Base-by-base conservation (phyloP, 2,797 vertebrate species). In the Oreonectes daqikongensis region DNA sequence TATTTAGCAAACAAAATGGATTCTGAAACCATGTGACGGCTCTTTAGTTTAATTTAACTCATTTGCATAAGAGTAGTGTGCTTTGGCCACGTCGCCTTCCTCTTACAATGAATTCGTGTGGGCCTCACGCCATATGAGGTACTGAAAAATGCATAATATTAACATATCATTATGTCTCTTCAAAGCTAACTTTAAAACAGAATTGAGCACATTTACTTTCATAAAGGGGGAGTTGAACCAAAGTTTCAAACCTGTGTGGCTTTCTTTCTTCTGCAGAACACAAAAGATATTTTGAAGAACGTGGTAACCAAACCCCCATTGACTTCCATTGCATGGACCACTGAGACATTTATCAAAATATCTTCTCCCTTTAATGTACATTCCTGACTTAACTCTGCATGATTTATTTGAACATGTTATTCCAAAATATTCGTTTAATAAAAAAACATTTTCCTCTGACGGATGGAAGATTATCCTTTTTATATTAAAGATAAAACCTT, bases 21-120 rank as follows among this genome's bases (percentile, higher is more conserved):
- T 8, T 20, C 48, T 2, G 18, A n/a, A 18, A 50, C 9, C 38
- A 15, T 40, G 8, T 6, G 30, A 38, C 22, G 32, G n/a, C 15
- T 12, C 22, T 28, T 70, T 10, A 71, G 10, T 71, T 71, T 10
- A 71, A 10, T 71, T 71, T 57, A 2, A 70, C 17, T 42, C 69
- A 70, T 70, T 28, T 46, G 40, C 64, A 65, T 38, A 8, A 44
- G 68, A 32, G 24, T 3, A 24, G 15, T 12, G 24, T 63, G 15
- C 44, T 52, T 40, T 40, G 72, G 83, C 86, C 82, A 91, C 90
- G 72, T 89, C 90, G 86, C 88, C 91, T 87, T 87, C 86, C 86
- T 73, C 84, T 69, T 40, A 26, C 35, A 42, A 55, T 24, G 52
- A 55, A 1, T 24, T 55, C 11, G 14, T 26, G 55, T 46, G 35